Evolutionary conservation across 2,888 invertebrate species (phyloP).

Genomic region (Lissocephala sabroskyi): DNA sequence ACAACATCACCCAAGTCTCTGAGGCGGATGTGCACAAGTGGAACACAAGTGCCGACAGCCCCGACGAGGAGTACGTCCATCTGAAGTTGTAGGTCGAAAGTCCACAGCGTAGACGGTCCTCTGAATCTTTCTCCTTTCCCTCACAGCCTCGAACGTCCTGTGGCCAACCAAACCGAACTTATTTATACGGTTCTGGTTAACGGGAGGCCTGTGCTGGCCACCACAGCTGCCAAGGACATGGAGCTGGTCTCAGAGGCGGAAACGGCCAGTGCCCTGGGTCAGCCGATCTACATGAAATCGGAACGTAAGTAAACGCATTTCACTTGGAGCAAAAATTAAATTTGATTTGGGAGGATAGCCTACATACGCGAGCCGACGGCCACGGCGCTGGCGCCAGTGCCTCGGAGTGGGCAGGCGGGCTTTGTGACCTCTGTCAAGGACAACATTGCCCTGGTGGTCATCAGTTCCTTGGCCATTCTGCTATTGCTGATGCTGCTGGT

Average conservation of each 20-base stretch:
- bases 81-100: slow-evolving; percentile 68
- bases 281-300: slow-evolving; percentile 85
- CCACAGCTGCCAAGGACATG: slow-evolving; percentile 88
- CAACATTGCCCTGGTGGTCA: slow-evolving; percentile 67
- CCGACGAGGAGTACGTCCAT: slow-evolving; percentile 57
- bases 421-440: slow-evolving; percentile 67
- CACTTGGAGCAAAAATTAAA: no score
- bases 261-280: slow-evolving; percentile 82
- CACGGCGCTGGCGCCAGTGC: slow-evolving; percentile 71
- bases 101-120: no score
- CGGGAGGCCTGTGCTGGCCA: slow-evolving; percentile 85
- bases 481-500: slow-evolving; percentile 66
- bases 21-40: slow-evolving; percentile 70
- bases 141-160: slow-evolving; percentile 65
- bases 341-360: slow-evolving; percentile 51
- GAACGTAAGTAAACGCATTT: slow-evolving; percentile 80
- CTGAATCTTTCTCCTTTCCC: slow-evolving; percentile 5
- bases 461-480: slow-evolving; percentile 66
- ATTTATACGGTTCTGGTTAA: slow-evolving; percentile 87
- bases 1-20: slow-evolving; percentile 77
- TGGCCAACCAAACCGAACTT: slow-evolving; percentile 75
- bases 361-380: slow-evolving; percentile 71
- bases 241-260: slow-evolving; percentile 84
- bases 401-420: slow-evolving; percentile 58
- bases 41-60: slow-evolving; percentile 26